Conservation (phyloP, 1,140 invertebrate species). For the Aradophagus sp. region DNA sequence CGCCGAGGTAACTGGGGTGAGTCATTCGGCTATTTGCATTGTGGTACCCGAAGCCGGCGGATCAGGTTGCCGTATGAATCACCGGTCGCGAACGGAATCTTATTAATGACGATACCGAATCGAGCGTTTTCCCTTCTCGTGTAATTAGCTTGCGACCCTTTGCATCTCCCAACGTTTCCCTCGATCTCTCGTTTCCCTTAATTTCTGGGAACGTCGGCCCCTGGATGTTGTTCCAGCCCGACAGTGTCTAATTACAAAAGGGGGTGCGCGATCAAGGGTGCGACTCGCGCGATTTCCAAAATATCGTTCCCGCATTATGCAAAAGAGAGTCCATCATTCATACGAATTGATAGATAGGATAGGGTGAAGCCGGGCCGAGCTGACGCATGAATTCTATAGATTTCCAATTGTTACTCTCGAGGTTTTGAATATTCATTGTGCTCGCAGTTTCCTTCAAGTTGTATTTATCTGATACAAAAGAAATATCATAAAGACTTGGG, state of each 20-base stretch:
- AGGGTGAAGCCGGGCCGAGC: slow-evolving; percentile 51
- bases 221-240: slow-evolving; percentile 68
- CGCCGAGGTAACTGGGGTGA: too few relatives aligned
- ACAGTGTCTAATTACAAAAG: slow-evolving; percentile 73
- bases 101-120: slow-evolving; percentile 63
- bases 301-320: slow-evolving; percentile 46
- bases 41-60: slow-evolving; percentile 6
- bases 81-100: slow-evolving; percentile 26
- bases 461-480: neutral
- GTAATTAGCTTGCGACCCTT: slow-evolving; percentile 69
- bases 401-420: slow-evolving; percentile 13
- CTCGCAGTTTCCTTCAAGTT: too few relatives aligned
- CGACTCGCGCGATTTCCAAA: slow-evolving; percentile 9
- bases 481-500: neutral
- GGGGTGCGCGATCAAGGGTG: slow-evolving; percentile 37
- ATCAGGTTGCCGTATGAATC: slow-evolving; percentile 42
- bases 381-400: slow-evolving; percentile 11
- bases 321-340: slow-evolving; percentile 49
- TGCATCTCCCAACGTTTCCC: slow-evolving; percentile 62
- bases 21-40: slow-evolving; percentile 23
- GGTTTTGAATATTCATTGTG: slow-evolving; percentile 36
- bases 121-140: slow-evolving; percentile 58
- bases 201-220: slow-evolving; percentile 71
- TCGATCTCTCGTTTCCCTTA: slow-evolving; percentile 69
- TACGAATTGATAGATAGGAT: slow-evolving; percentile 48